Evolutionary conservation across 1,140 invertebrate species (phyloP).

Genomic region (Heliconius eleuchia): DNA sequence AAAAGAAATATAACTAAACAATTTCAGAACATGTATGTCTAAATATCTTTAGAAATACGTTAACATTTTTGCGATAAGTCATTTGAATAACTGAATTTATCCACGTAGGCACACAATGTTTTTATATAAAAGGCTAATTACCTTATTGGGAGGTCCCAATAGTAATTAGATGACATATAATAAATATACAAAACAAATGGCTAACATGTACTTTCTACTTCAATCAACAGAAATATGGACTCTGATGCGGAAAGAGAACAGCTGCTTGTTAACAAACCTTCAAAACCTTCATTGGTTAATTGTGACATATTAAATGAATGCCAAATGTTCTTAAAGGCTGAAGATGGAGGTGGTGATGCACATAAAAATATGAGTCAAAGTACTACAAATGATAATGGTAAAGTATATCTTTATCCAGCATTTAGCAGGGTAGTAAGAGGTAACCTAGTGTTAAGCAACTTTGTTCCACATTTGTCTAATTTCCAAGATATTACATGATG

Average conservation of each 20-base stretch:
- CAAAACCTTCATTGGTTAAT: slow-evolving; percentile 51
- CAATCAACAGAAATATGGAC: slow-evolving; percentile 31
- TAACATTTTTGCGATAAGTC: background rate
- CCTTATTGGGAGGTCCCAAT: background rate
- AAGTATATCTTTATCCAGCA: too few species aligned
- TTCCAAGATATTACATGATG: too few species aligned
- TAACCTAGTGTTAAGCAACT: background rate
- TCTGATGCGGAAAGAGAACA: slow-evolving; percentile 54
- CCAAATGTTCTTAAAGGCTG: slow-evolving; percentile 71
- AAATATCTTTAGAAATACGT: background rate
- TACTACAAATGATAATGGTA: slow-evolving; percentile 39
- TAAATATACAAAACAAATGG: background rate
- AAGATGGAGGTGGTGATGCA: slow-evolving; percentile 70
- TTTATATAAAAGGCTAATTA: background rate
- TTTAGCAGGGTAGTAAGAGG: background rate
- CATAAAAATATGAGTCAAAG: slow-evolving; percentile 46
- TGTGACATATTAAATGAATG: slow-evolving; percentile 74
- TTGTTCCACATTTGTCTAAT: background rate
- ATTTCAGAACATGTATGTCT: background rate
- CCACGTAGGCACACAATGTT: slow-evolving; percentile 34
- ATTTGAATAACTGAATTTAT: background rate
- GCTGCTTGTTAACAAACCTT: slow-evolving; percentile 44
- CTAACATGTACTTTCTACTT: background rate
- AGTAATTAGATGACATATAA: background rate
- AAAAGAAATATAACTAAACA: background rate